Evolutionary conservation across 2,113 vertebrate genomes (phyloP), one percentile per base, ranked within the genome.

Genomic region (Peromyscus polionotus): DNA sequence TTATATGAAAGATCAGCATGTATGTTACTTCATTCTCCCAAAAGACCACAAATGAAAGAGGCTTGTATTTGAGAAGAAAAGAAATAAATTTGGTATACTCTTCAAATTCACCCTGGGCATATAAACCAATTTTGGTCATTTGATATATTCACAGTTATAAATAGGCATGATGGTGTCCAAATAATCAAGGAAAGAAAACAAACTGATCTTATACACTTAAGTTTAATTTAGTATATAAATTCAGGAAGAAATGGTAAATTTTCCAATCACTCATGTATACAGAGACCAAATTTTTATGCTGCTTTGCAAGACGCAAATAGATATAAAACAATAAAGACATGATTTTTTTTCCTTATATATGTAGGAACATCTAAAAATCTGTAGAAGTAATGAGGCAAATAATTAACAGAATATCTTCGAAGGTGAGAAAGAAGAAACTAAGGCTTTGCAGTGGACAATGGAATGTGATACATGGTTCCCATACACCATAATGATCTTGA

Each of bases 31-130:
- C 24, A 24, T 17, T n/a, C 26, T 20, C 6, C 5, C 28, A 61
- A 17, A 93, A 89, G 10, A 33, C 80, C 20, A 72, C 33, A 92
- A 1, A 2, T 19, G 88, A 90, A 95, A 11, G 36, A 92, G 10
- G 79, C 51, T 20, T 0, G 65, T 10, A 48, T 28, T 45, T 95
- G 1, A 7, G 36, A 51, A 87, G 51, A 67, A 22, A 92, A 89
- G 48, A 31, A 87, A 75, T 54, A 76, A 36, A 96, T 72, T 1
- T 93, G n/a, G 73, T 73, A 91, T 16, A 28, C 2, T 70, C 0
- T 93, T 95, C 77, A 96, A 73, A 54, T 83, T 84, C 86, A 45
- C 57, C 22, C 68, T 39, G 68, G 72, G 88, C 14, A 70, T 73
- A 72, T 16, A 90, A 86, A 77, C 39, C 10, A 26, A 1, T 61